phyloP scores from a whole-genome alignment of 2,888 invertebrate species.

The Tanytarsus gracilentus region DNA sequence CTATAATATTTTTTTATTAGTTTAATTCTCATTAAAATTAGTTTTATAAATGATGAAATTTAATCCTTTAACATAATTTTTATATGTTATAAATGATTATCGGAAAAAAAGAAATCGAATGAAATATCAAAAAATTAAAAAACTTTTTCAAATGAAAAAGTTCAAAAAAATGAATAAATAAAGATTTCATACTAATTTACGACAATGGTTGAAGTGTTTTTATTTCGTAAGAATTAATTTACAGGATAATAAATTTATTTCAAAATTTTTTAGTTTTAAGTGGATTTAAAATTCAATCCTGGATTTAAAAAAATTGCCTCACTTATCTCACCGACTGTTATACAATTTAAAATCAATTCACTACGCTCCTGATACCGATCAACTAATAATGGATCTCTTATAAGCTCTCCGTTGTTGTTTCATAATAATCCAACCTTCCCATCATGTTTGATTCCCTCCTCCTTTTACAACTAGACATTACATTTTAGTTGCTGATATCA shows the following conservation, averaged over 20 bases:
- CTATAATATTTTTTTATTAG: neutral
- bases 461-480: too few species aligned
- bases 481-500: too few species aligned
- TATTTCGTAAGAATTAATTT: too few species aligned
- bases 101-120: too few species aligned
- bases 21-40: slow-evolving; percentile 9
- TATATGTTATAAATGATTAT: slow-evolving; percentile 9
- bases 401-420: neutral
- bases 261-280: neutral
- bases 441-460: too few species aligned
- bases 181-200: slow-evolving; percentile 12
- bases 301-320: too few species aligned
- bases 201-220: too few species aligned
- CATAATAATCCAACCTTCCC: too few species aligned
- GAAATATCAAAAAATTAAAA: neutral
- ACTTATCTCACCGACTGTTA: too few species aligned
- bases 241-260: too few species aligned
- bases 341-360: neutral
- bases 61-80: slow-evolving; percentile 13
- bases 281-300: neutral
- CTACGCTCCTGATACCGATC: neutral
- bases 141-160: slow-evolving; percentile 3
- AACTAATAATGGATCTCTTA: neutral
- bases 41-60: neutral
- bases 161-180: neutral